Base-by-base conservation (phyloP, 2,888 invertebrate genomes). In the Heliconius hortense region DNA sequence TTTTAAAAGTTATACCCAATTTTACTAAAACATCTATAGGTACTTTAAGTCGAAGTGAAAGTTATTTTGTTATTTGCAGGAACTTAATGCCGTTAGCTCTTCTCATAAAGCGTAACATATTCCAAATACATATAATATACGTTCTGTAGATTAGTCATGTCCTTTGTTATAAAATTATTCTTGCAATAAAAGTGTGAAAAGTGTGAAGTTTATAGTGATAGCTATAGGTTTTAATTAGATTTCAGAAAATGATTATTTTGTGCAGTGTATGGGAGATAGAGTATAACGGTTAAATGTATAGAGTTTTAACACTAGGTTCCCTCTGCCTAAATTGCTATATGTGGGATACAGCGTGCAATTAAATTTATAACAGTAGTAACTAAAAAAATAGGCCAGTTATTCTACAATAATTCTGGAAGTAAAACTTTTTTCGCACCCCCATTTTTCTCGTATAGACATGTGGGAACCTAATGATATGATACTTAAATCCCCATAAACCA, bases 31-130 rank as follows among this genome's bases (percentile, higher is more conserved):
- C 13, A 28, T 28, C 28, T 2, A 11, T 13, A 4, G 13, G 31
- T 28, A 31, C 35, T n/a, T 15, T 39, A 24, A 64, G 64, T 64
- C 24, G n/a, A n/a, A 64, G 39, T 39, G 64, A 64, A 39, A 64
- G 39, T 39, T 64, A 64, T 64, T 24, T 64, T 64, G 35, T 59
- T 13, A 53, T 68, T 48, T 21, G 31, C 26, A 68, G 48, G 18
- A 53, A 26, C n/a, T 68, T 68, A 43, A 43, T 28, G 31, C 68
- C 68, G 68, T 68, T 68, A 68, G 26, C 28, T 68, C 53, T 53
- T 53, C 28, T 53, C 26, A 48, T 53, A 31, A 53, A 53, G 53
- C 64, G 24, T 35, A 24, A 35, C 64, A 39, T 64, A 39, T 39
- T 64, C 39, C 64, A 35, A 64, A 39, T 64, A 24, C 2, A 64